Base-by-base conservation (phyloP, 1,140 invertebrate species). In the Idris sp. region DNA sequence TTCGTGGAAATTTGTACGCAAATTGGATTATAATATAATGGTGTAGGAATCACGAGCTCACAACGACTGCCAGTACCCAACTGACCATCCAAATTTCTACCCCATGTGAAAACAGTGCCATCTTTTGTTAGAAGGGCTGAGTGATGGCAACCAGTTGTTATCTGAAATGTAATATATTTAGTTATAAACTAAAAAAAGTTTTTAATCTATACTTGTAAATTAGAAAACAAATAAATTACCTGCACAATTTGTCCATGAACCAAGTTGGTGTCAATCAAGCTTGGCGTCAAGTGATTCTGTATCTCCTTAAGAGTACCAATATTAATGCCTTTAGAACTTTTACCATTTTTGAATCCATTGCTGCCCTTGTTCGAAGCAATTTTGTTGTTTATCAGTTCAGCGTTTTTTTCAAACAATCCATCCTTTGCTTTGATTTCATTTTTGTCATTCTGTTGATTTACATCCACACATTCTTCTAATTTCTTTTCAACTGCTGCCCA, bases 121-220 rank as follows among this genome's bases (percentile, higher is more conserved):
- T 90, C 88, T 40, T 88, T 87, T 2, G 92, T 93, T 19, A 93
- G 74, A n/a, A 93, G 73, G 9, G 90, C 88, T 40, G 89, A 91
- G 79, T 94, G 93, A 73, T 92, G 90, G 77, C 89, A 91, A 9
- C 93, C 93, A 76, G 91, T 91, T 56, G 90, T 86, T 74, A 93
- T 88, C 90, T 92, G 10, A 30, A 43, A 33, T 22, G 19, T 22
- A 22, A 4, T 22, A 22, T 6, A 22, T 22, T 22, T 22, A n/a
- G n/a, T 22, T 22, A 22, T 4, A 22, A 22, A 22, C 19, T 22
- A 22, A 22, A 22, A 22, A 22, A 22, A 22, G 19, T 22, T 22
- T 22, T n/a, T n/a, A n/a, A n/a, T n/a, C n/a, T n/a, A n/a, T n/a
- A n/a, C n/a, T n/a, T n/a, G n/a, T 22, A 22, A 22, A 22, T 4